Percentiles rank a stretch among this genome's conserved stretches.
Evolutionary conservation across 2,888 invertebrate genomes (phyloP).

Genomic region (Troides oblongomaculatus): DNA sequence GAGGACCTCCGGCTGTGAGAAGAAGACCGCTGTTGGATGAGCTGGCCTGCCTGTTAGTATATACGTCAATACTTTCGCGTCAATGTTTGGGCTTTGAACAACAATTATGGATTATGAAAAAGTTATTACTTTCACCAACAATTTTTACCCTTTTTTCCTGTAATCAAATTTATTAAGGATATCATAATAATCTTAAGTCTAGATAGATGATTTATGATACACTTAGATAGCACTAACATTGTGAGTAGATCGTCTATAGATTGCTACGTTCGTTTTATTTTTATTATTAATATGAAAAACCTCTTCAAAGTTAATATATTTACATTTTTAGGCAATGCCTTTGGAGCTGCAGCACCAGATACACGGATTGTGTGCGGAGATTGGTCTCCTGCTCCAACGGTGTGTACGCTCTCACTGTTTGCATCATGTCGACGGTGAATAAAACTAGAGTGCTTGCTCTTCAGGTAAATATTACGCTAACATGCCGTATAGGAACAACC

Average conservation of each 20-base stretch:
- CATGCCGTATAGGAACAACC: too few relatives aligned
- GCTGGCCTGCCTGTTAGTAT: slow-evolving; percentile 87
- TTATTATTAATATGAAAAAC: too few relatives aligned
- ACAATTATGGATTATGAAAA: too few relatives aligned
- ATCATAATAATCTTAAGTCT: too few relatives aligned
- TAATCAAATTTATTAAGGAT: too few relatives aligned
- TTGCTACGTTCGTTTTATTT: too few relatives aligned
- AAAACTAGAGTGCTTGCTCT: slow-evolving; percentile 91
- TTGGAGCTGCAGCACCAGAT: slow-evolving; percentile 88
- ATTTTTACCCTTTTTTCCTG: too few relatives aligned
- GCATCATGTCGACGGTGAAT: slow-evolving; percentile 93
- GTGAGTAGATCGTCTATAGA: too few relatives aligned
- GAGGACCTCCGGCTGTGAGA: slow-evolving; percentile 84
- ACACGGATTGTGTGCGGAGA: slow-evolving; percentile 88
- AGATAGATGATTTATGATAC: too few relatives aligned
- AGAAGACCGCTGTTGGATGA: slow-evolving; percentile 91
- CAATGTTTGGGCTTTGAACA: too few relatives aligned
- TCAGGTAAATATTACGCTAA: slow-evolving; percentile 81
- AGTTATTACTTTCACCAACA: too few relatives aligned
- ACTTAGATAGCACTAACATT: too few relatives aligned
- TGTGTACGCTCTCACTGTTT: slow-evolving; percentile 90
- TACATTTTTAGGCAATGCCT: slow-evolving; percentile 84
- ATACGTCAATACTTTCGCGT: background rate
- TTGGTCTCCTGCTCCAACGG: slow-evolving; percentile 89
- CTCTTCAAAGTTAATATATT: background rate